Evolutionary conservation across 2,797 vertebrate species (phyloP).

Genomic region (Otolemur crassicaudatus): DNA sequence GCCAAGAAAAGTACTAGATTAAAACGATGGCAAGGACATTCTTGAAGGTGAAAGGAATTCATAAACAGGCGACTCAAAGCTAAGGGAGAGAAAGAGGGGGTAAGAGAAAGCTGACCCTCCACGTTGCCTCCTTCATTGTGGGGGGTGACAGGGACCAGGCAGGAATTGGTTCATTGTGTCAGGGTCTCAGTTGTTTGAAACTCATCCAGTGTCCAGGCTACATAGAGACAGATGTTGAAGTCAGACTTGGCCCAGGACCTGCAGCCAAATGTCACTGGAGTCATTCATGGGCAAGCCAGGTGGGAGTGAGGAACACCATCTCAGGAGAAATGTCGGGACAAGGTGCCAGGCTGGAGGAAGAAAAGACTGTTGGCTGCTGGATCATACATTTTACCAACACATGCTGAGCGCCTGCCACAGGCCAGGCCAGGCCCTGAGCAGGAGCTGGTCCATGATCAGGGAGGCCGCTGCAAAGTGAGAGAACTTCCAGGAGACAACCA

Average conservation of each 20-base stretch:
- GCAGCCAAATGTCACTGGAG: too few species aligned
- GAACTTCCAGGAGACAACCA: not conserved
- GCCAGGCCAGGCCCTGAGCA: too few species aligned
- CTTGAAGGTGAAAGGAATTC: not conserved
- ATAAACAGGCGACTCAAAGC: not conserved
- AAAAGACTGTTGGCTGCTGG: not conserved
- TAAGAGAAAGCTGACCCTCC: not conserved
- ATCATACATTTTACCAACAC: not conserved
- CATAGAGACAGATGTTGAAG: not conserved
- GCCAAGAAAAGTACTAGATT: constrained; percentile 12
- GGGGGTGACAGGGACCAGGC: not conserved
- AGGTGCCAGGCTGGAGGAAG: not conserved
- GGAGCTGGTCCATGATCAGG: not conserved
- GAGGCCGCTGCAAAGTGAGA: not conserved
- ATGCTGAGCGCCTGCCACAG: not conserved
- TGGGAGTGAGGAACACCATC: not conserved
- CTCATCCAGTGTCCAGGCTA: not conserved
- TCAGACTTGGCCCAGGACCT: not conserved
- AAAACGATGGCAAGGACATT: constrained; percentile 2
- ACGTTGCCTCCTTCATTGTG: not conserved
- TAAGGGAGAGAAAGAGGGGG: not conserved
- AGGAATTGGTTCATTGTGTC: not conserved
- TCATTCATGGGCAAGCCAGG: not conserved
- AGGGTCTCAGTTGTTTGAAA: not conserved
- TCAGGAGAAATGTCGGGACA: not conserved